Percentiles rank a stretch among this genome's conserved stretches.
Evolutionary conservation across 2,113 vertebrate species (phyloP).

Genomic region (Arenaria interpres): DNA sequence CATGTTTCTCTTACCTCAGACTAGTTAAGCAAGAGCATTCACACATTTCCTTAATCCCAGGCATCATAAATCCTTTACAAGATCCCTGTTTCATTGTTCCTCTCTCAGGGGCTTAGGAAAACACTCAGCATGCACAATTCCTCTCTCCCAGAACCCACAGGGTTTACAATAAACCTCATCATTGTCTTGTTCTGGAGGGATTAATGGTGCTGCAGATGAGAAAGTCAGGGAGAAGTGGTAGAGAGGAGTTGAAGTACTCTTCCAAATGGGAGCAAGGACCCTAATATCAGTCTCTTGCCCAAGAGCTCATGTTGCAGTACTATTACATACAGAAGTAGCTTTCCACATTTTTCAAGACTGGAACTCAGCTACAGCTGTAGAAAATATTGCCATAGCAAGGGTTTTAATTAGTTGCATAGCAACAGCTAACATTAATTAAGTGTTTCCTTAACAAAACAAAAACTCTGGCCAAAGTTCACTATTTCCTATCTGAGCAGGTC

Average conservation of each 20-base stretch:
- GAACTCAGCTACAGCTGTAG: background rate
- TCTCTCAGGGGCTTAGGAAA: constrained; percentile 64
- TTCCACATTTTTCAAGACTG: background rate
- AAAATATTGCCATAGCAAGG: background rate
- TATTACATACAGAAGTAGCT: background rate
- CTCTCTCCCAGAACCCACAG: background rate
- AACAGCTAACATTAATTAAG: background rate
- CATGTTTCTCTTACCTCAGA: constrained; percentile 72
- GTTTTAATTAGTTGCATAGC: background rate
- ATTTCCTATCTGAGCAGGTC: background rate
- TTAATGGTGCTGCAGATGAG: background rate
- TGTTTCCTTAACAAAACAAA: background rate
- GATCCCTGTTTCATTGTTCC: constrained; percentile 67
- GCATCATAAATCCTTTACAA: constrained; percentile 72
- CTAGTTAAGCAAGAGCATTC: constrained; percentile 64
- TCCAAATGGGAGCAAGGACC: background rate
- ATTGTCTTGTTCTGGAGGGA: background rate
- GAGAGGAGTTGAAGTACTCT: background rate
- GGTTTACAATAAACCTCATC: constrained; percentile 5
- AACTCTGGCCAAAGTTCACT: background rate
- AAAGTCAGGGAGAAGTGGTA: background rate
- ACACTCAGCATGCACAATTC: background rate
- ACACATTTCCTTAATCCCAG: constrained; percentile 72
- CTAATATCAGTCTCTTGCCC: background rate
- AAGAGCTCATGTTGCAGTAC: background rate